Percentiles rank a stretch among this genome's conserved stretches.
phyloP scores from a whole-genome alignment of 2,888 invertebrate genomes.

The Eupithecia abbreviata region DNA sequence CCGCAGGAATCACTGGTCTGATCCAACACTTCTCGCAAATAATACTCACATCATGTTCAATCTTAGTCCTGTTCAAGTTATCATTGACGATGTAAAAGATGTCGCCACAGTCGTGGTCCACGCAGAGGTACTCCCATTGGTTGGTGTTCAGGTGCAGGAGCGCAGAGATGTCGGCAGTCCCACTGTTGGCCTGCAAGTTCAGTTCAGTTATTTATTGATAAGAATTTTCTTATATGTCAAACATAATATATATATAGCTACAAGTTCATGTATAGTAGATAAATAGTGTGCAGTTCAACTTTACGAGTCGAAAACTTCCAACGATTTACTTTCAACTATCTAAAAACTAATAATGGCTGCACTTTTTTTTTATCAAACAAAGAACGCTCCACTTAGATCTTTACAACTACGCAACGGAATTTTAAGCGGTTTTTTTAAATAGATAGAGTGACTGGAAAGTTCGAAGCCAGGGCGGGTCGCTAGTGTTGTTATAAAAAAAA shows the following conservation, averaged over 20 bases:
- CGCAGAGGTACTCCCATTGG: slow-evolving; percentile 58
- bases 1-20: background rate
- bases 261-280: background rate
- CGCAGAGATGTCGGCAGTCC: slow-evolving; percentile 37
- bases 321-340: background rate
- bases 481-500: too few relatives aligned
- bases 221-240: too few relatives aligned
- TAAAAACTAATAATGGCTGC: too few relatives aligned
- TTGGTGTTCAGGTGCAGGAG: slow-evolving; percentile 46
- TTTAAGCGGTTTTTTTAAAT: too few relatives aligned
- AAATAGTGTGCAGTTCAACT: background rate
- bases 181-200: slow-evolving; percentile 48
- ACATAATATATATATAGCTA: too few relatives aligned
- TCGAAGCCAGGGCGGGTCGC: too few relatives aligned
- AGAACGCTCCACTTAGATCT: too few relatives aligned
- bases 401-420: too few relatives aligned
- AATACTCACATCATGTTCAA: slow-evolving; percentile 59
- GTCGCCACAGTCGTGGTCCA: slow-evolving; percentile 55
- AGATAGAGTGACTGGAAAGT: too few relatives aligned
- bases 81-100: slow-evolving; percentile 49
- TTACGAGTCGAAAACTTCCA: background rate
- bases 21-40: background rate
- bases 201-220: too few relatives aligned
- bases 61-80: slow-evolving; percentile 56
- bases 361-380: too few relatives aligned